Percentiles rank a stretch among this genome's conserved stretches.
These are phyloP conservation scores for Sebastes matsubarae DNA, from an alignment of 2,797 vertebrate genomes.

Conservation along the genomic window DNA sequence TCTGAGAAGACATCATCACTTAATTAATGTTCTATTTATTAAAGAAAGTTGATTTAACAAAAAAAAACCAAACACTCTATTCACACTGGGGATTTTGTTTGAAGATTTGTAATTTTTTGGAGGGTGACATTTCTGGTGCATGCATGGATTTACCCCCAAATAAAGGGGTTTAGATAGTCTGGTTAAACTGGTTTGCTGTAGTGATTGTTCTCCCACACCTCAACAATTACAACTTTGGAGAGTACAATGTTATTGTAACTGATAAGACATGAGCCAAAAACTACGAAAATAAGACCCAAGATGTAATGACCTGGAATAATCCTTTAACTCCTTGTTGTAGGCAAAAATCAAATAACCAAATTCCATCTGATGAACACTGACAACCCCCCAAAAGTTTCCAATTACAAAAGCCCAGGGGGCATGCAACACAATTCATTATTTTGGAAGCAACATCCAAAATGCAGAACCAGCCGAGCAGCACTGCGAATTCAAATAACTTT, in stretches of 20 bases:
- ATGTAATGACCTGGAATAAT: constrained; percentile 23
- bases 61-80: no score
- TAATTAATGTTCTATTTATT: no score
- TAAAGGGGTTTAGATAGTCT: not conserved
- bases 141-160: no score
- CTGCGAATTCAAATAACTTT: constrained; percentile 43
- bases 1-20: no score
- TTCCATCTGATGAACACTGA: constrained; percentile 26
- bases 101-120: no score
- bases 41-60: no score
- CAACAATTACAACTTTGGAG: not conserved
- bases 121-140: not conserved
- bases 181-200: not conserved
- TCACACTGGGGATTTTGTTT: no score
- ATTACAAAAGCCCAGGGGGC: constrained; percentile 45
- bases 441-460: constrained; percentile 23
- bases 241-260: not conserved
- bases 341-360: constrained; percentile 26
- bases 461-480: constrained; percentile 36
- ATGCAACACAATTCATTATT: constrained; percentile 52
- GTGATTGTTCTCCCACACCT: not conserved
- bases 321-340: constrained; percentile 13
- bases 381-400: constrained; percentile 52
- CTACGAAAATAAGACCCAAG: not conserved
- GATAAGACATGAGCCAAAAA: not conserved